Evolutionary conservation across 2,113 vertebrate species (phyloP), one percentile per base, ranked within the genome.

Genomic region (Ammospiza caudacuta): DNA sequence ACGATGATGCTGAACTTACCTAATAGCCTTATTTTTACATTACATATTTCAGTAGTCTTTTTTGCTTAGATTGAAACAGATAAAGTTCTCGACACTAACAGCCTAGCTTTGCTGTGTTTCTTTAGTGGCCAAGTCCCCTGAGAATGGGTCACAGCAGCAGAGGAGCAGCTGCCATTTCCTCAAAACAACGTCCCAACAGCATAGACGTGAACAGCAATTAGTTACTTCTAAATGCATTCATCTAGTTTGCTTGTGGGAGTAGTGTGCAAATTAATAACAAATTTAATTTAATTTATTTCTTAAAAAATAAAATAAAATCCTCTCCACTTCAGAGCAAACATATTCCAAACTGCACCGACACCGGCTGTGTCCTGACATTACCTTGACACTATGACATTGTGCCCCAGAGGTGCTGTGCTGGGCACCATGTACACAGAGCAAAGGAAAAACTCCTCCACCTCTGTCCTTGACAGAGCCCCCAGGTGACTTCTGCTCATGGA

Each of bases 141-240:
- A 69, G 15, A 69, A 54, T 1, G 4, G 33, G 19, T 37, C 19
- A 54, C 19, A 69, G 33, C 27, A 78, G 55, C 33, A 54, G 47
- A 69, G 46, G 2, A 39, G 9, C 18, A 54, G 64, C 46, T 62
- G 46, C 64, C 39, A 54, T 69, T 62, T 54, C 55, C 47, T 54
- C 55, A 69, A 15, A 78, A 46, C 22, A 61, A 12, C 1, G 0
- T 46, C 47, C 8, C 28, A 62, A n/a, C 47, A 47, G 47, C 23
- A 28, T 0, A 0, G 47, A 62, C 0, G 0, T 24, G 64, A 62
- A n/a, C 28, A 46, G 25, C 23, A 62, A 20, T 8, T 54, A 35
- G 35, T 31, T 49, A 49, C 21, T 49, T 72, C 25, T 35, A 49
- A 64, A 43, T 43, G 11, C 18, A 23, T 41, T 43, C 9, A 64